phyloP scores from a whole-genome alignment of 1,140 invertebrate genomes.

The Zophobas morio region DNA sequence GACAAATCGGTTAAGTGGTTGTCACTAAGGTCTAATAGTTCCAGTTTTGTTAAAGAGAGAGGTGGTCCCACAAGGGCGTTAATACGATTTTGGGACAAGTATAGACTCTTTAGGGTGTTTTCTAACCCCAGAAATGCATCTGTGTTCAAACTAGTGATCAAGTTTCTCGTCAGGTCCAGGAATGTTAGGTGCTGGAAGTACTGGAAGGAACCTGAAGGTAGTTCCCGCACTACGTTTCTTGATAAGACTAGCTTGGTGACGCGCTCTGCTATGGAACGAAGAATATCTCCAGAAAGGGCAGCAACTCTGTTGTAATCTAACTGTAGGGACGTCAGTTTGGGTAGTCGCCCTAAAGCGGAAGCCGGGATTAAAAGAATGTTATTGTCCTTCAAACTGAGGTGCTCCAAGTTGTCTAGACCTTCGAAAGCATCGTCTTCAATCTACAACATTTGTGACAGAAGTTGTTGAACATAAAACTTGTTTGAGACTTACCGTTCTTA shows the following conservation, averaged over 20 bases:
- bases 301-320: conserved; percentile 91
- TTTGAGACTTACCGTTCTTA: conserved; percentile 81
- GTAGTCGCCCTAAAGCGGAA: conserved; percentile 81
- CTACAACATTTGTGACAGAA: conserved; percentile 69
- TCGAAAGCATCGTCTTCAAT: conserved; percentile 90
- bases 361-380: conserved; percentile 88
- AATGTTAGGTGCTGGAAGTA: conserved; percentile 82
- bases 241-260: conserved; percentile 80
- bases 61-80: conserved; percentile 76
- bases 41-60: conserved; percentile 76
- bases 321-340: conserved; percentile 80
- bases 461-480: neutral
- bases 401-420: conserved; percentile 82
- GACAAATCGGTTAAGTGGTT: conserved; percentile 83
- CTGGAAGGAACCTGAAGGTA: conserved; percentile 84
- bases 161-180: conserved; percentile 85
- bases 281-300: conserved; percentile 84
- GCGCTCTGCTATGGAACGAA: conserved; percentile 75
- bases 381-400: conserved; percentile 88
- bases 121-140: conserved; percentile 85
- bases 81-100: conserved; percentile 84
- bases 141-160: conserved; percentile 78
- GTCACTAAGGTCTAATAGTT: conserved; percentile 82
- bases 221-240: conserved; percentile 89
- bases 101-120: conserved; percentile 79